A percentile compares a stretch with the other conserved stretches of the same genome.
phyloP scores from a whole-genome alignment of 92 coral and sea anemone genomes.

The Phenganax stokvisi region DNA sequence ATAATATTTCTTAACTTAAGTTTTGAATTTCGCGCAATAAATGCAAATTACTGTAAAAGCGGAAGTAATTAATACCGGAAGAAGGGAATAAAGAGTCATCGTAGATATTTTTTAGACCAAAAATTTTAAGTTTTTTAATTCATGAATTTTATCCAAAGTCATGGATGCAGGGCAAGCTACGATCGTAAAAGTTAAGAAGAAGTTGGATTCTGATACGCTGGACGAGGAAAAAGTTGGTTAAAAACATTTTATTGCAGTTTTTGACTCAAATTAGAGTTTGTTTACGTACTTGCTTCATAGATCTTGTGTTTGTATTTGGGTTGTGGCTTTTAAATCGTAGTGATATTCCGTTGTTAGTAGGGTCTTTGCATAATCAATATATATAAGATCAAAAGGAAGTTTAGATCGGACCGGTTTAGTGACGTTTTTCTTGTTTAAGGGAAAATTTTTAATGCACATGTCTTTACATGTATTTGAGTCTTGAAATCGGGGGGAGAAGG shows the following conservation, averaged over 20 bases:
- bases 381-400: too few species aligned
- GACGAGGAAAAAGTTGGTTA: conserved; percentile 69
- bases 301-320: not conserved
- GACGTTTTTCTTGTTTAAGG: too few species aligned
- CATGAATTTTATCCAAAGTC: not conserved
- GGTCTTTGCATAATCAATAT: not conserved
- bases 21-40: not conserved
- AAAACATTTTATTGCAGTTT: not conserved
- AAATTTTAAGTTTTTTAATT: not conserved
- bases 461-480: too few species aligned
- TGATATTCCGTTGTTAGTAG: not conserved
- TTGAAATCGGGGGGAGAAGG: too few species aligned
- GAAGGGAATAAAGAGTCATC: not conserved
- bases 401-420: too few species aligned
- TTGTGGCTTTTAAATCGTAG: not conserved
- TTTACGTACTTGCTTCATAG: not conserved
- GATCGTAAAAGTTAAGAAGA: conserved; percentile 72
- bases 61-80: conserved; percentile 8
- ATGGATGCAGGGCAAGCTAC: conserved; percentile 20
- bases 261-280: not conserved
- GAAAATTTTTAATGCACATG: too few species aligned
- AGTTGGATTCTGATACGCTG: conserved; percentile 54
- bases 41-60: conserved; percentile 4
- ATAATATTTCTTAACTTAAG: not conserved
- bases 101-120: not conserved